Evolutionary conservation across 2,797 vertebrate species (phyloP), one percentile per base, ranked within the genome.

Genomic region (Alosa sapidissima): DNA sequence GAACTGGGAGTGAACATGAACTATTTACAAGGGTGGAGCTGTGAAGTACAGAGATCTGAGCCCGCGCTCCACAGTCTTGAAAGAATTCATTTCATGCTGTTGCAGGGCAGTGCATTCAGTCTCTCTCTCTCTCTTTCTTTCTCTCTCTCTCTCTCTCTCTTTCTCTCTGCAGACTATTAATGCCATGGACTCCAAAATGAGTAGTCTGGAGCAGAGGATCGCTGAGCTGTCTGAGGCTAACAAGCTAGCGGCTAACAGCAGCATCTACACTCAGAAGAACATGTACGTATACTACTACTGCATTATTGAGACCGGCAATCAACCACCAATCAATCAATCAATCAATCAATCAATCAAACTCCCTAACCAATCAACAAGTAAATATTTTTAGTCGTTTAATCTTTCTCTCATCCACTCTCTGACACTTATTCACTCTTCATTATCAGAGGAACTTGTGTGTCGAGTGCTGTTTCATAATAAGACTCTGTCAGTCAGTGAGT

Each of bases 111-210:
- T 21, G 6, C 7, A 58, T 3, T 58, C 16, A 58, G 55, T 60
- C 16, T 19, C 9, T 65, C 60, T 24, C 68, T 16, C 33, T 41
- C 68, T 24, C 68, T 16, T 33, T 41, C 68, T 41, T 11, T 33
- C 62, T 33, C 3, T 21, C 24, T 24, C 60, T 65, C 60, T 14
- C 1, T 41, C 41, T 60, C 13, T 47, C 47, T 14, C 55, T 58
- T 36, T 45, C 16, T 51, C 86, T 72, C 82, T 82, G 28, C 91
- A 99, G 98, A 99, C 98, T 90, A 98, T 99, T 92, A 99, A 98
- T 90, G 98, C 98, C 7, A 98, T 99, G 98, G 98, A 99, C 90
- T 99, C 98, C 0, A 99, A 99, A 95, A 99, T 98, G 93, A 96
- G 96, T 91, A 99, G 96, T 84, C 93, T 99, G 94, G 98, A 99